Evolutionary conservation across 2,888 invertebrate species (phyloP).

Genomic region (Chirona hameri): DNA sequence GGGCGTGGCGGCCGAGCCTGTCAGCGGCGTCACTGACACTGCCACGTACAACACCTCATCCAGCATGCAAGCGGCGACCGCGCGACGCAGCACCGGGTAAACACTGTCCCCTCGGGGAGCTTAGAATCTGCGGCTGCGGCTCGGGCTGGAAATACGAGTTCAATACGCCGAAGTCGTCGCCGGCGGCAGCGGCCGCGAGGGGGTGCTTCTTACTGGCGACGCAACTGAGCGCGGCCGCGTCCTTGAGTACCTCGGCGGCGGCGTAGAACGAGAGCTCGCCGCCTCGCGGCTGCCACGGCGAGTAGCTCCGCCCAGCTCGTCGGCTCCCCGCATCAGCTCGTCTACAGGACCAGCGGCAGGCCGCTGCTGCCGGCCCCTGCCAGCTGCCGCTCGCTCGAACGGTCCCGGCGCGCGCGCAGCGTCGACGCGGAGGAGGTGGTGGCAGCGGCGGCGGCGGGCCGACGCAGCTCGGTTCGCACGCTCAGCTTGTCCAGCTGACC

Average conservation of each 20-base stretch:
- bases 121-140: too few relatives aligned
- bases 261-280: neutral
- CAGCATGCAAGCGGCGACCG: slow-evolving; percentile 80
- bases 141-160: neutral
- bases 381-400: slow-evolving; percentile 38
- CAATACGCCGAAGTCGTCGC: neutral
- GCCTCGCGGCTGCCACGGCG: slow-evolving; percentile 40
- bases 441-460: slow-evolving; percentile 35
- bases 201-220: slow-evolving; percentile 31
- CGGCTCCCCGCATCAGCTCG: slow-evolving; percentile 11
- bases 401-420: slow-evolving; percentile 36
- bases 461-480: slow-evolving; percentile 58
- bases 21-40: slow-evolving; percentile 52
- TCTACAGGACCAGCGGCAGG: neutral
- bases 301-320: slow-evolving; percentile 40
- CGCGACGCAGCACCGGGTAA: slow-evolving; percentile 73
- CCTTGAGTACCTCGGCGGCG: slow-evolving; percentile 27
- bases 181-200: slow-evolving; percentile 34
- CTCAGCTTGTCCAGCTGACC: slow-evolving; percentile 58
- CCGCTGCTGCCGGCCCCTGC: slow-evolving; percentile 23
- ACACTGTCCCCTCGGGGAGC: too few relatives aligned
- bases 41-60: slow-evolving; percentile 46
- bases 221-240: slow-evolving; percentile 34
- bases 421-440: too few relatives aligned
- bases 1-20: slow-evolving; percentile 82